Percentiles rank a stretch among this genome's conserved stretches.
Evolutionary conservation across 2,113 vertebrate species (phyloP).

Genomic region (Axis porcinus): DNA sequence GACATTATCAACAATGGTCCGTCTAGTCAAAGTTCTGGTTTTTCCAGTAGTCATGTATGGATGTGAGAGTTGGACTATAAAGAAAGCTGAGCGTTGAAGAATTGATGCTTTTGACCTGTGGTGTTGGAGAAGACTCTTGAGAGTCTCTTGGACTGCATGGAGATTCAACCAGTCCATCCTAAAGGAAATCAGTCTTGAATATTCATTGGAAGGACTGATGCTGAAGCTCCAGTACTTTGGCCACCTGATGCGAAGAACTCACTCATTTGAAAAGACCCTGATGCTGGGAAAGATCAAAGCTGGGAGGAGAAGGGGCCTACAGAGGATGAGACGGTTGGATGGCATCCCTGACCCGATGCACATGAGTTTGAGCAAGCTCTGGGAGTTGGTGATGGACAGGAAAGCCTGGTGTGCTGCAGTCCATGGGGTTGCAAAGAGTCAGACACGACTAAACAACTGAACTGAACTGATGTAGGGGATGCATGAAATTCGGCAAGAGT

Average conservation of each 20-base stretch:
- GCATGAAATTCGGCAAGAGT: neutral
- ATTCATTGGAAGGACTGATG: neutral
- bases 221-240: neutral
- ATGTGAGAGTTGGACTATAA: neutral
- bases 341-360: neutral
- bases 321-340: neutral
- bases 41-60: neutral
- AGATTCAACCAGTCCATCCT: neutral
- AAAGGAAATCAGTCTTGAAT: neutral
- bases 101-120: neutral
- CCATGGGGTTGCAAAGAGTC: neutral
- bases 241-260: rapidly evolving
- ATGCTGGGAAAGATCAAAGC: neutral
- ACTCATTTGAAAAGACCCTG: neutral
- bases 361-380: neutral
- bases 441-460: neutral
- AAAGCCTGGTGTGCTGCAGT: neutral
- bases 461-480: neutral
- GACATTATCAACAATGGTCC: neutral
- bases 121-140: neutral
- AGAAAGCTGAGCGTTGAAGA: neutral
- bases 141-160: neutral
- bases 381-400: neutral
- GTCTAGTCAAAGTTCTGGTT: neutral
- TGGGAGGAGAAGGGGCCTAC: neutral